Conservation (phyloP, 1,140 invertebrate genomes). For the Metopolophium dirhodum region DNA sequence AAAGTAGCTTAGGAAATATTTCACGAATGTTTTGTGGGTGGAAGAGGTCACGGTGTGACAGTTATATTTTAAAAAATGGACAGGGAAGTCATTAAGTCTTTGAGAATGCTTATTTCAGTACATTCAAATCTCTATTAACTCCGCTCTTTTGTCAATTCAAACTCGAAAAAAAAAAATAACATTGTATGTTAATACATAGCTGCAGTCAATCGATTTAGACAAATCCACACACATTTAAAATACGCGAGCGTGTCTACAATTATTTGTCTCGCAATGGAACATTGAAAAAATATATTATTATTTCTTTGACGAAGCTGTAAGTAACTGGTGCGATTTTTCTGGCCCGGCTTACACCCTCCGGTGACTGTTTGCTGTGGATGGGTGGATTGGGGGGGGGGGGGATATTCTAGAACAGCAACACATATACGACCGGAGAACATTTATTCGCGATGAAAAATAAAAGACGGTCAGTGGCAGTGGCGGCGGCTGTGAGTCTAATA, state of each 20-base stretch:
- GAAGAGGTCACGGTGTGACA: not conserved
- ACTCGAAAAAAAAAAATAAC: not conserved
- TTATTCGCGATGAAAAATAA: conserved; percentile 1
- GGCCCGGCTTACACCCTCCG: not conserved
- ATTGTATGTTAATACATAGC: not conserved
- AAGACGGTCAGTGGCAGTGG: not conserved
- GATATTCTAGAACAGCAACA: not conserved
- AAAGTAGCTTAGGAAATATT: no score
- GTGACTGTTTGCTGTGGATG: accelerated
- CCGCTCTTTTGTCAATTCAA: not conserved
- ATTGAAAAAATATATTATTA: not conserved
- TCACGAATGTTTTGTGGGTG: no score
- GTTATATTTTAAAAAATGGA: not conserved
- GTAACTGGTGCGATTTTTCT: not conserved
- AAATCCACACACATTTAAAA: not conserved
- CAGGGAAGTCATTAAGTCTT: not conserved
- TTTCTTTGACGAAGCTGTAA: not conserved
- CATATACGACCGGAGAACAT: not conserved
- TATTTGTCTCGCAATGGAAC: not conserved
- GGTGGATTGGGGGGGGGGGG: no score
- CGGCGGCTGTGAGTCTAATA: not conserved
- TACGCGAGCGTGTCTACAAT: not conserved
- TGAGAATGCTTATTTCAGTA: not conserved
- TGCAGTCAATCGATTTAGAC: no score
- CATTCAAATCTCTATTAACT: not conserved